Percentiles rank a stretch among this genome's conserved stretches.
phyloP scores from a whole-genome alignment of 2,797 vertebrate genomes.

The Craterocephalus amniculus region DNA sequence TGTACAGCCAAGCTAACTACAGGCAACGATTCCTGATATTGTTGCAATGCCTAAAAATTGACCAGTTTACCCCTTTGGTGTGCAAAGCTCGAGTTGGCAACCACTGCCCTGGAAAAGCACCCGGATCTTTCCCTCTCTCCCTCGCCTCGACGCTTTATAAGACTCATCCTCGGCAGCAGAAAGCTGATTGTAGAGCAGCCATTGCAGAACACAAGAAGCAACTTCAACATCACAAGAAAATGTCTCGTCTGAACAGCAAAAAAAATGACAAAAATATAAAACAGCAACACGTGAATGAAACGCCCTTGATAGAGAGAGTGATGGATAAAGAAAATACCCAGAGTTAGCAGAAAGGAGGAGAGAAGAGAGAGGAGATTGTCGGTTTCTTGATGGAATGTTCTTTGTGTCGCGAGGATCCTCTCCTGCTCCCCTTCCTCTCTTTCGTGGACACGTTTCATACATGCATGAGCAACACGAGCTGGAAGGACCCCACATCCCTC shows the following conservation, averaged over 20 bases:
- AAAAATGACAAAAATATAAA: conserved; percentile 58
- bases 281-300: conserved; percentile 58
- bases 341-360: conserved; percentile 34
- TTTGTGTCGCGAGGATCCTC: conserved; percentile 58
- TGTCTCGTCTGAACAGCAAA: conserved; percentile 82
- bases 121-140: conserved; percentile 10
- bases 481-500: conserved; percentile 7
- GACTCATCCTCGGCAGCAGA: conserved; percentile 61
- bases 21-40: neutral
- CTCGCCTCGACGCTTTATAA: conserved; percentile 25
- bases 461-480: conserved; percentile 37
- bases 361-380: conserved; percentile 30
- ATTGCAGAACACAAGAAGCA: conserved; percentile 72
- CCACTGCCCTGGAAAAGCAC: conserved; percentile 15
- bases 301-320: conserved; percentile 47
- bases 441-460: conserved; percentile 41
- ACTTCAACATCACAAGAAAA: conserved; percentile 82
- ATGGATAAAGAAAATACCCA: conserved; percentile 49
- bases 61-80: neutral
- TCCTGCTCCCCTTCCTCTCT: conserved; percentile 45
- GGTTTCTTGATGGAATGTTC: conserved; percentile 68
- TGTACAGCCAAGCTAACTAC: neutral
- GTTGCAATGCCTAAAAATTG: neutral
- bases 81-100: conserved; percentile 6
- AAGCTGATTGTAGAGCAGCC: conserved; percentile 76